A percentile compares a stretch with the other conserved stretches of the same genome.
Evolutionary conservation across 2,113 vertebrate species (phyloP).

Genomic region (Ramphastos sulfuratus): DNA sequence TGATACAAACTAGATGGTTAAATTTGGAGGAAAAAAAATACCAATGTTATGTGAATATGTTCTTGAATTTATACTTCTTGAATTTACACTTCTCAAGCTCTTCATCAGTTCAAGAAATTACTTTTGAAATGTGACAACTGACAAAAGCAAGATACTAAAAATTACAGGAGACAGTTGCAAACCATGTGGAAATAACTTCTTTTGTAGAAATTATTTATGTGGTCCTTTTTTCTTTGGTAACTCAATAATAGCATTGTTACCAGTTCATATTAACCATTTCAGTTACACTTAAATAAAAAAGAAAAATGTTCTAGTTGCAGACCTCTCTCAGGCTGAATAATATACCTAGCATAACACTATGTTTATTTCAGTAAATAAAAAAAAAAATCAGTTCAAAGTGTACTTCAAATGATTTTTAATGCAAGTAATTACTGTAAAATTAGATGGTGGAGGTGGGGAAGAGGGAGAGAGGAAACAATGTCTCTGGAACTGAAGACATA

Average conservation of each 20-base stretch:
- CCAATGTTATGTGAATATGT: background rate
- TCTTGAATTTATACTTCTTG: background rate
- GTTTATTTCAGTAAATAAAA: background rate
- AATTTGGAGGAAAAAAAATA: background rate
- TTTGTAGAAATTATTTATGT: conserved; percentile 45
- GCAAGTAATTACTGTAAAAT: background rate
- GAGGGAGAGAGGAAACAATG: background rate
- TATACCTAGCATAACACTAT: background rate
- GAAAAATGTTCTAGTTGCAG: background rate
- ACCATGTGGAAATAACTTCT: conserved; percentile 59
- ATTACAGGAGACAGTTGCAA: conserved; percentile 49
- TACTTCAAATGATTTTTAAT: background rate
- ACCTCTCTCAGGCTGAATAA: background rate
- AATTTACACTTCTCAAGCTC: background rate
- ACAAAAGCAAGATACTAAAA: conserved; percentile 58
- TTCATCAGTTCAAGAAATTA: conserved; percentile 15
- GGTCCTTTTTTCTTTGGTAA: background rate
- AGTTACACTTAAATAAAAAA: background rate
- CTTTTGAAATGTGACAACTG: conserved; percentile 56
- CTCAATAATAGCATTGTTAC: background rate
- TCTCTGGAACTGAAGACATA: background rate
- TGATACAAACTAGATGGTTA: background rate
- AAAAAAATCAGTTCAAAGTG: background rate
- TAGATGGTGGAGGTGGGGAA: fast-evolving
- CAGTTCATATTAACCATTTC: conserved; percentile 16